Evolutionary conservation across 2,113 vertebrate species (phyloP).

Genomic region (Tupaia chinensis): DNA sequence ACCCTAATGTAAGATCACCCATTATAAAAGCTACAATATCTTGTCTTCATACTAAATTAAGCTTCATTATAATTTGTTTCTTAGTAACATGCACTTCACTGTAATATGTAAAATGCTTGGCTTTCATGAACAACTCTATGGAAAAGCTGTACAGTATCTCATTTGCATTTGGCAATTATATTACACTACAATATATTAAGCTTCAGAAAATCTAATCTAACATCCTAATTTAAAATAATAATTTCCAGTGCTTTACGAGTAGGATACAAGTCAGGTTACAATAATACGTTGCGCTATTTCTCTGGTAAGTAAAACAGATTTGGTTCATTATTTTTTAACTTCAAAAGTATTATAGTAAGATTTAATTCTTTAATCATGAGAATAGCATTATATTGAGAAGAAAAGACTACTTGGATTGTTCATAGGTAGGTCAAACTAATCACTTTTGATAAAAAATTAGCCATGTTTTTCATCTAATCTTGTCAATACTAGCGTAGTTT

Average conservation of each 20-base stretch:
- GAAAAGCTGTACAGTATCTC: conserved; percentile 83
- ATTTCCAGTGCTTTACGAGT: conserved; percentile 84
- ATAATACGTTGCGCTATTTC: conserved; percentile 75
- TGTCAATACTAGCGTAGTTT: conserved; percentile 43
- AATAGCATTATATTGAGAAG: conserved; percentile 13
- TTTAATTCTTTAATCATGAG: conserved; percentile 63
- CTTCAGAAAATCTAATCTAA: conserved; percentile 87
- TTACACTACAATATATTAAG: conserved; percentile 88
- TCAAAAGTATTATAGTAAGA: conserved; percentile 63
- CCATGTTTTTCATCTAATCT: neutral
- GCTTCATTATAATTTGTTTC: conserved; percentile 88
- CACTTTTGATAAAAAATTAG: neutral
- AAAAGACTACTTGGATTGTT: conserved; percentile 18
- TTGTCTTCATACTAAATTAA: conserved; percentile 85
- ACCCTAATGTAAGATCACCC: conserved; percentile 31
- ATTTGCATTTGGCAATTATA: conserved; percentile 91
- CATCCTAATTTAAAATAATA: conserved; percentile 87
- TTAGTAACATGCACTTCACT: conserved; percentile 86
- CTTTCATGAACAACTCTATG: conserved; percentile 85
- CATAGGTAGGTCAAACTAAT: conserved; percentile 39
- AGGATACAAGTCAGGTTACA: conserved; percentile 84
- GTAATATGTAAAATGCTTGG: conserved; percentile 86
- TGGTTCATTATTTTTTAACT: conserved; percentile 68
- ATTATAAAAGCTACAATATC: conserved; percentile 62
- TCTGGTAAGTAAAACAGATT: conserved; percentile 81